Conservation (phyloP, 2,888 invertebrate species). For the Caenorhabditis sp. region DNA sequence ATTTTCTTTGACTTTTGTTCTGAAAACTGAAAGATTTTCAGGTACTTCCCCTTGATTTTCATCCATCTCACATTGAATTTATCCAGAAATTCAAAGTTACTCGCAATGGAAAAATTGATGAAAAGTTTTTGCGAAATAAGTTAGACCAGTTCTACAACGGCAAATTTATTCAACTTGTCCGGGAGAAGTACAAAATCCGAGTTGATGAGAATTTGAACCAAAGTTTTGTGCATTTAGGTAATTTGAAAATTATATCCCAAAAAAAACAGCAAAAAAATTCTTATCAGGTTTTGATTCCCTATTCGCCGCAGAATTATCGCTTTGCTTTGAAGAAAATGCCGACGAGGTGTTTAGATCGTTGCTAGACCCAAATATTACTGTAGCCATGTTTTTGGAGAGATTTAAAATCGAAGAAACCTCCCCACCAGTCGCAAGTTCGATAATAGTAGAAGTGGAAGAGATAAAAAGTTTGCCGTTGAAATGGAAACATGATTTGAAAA, state of each 20-base stretch:
- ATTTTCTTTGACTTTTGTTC: neutral
- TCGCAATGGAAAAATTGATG: constrained; percentile 28
- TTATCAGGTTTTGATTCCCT: constrained; percentile 16
- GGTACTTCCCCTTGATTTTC: neutral
- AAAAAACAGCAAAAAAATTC: neutral
- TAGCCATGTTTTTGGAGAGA: constrained; percentile 5
- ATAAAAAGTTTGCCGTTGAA: constrained; percentile 3
- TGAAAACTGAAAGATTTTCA: neutral
- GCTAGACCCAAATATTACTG: constrained; percentile 9
- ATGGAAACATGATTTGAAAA: constrained; percentile 26
- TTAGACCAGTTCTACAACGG: neutral
- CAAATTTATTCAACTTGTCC: neutral
- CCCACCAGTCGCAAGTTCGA: too few species aligned
- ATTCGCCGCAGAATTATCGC: constrained; percentile 17
- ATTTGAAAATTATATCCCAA: neutral
- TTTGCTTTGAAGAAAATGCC: neutral
- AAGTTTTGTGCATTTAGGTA: constrained; percentile 13
- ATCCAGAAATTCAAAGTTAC: constrained; percentile 13
- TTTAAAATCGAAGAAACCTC: neutral
- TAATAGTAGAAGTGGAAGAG: neutral
- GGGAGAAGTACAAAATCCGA: neutral
- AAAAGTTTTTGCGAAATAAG: constrained; percentile 8
- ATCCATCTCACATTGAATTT: neutral
- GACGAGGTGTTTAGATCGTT: neutral
- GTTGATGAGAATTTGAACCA: constrained; percentile 3